Conservation (phyloP, 2,797 vertebrate species). For the Pachyuromys duprasi region DNA sequence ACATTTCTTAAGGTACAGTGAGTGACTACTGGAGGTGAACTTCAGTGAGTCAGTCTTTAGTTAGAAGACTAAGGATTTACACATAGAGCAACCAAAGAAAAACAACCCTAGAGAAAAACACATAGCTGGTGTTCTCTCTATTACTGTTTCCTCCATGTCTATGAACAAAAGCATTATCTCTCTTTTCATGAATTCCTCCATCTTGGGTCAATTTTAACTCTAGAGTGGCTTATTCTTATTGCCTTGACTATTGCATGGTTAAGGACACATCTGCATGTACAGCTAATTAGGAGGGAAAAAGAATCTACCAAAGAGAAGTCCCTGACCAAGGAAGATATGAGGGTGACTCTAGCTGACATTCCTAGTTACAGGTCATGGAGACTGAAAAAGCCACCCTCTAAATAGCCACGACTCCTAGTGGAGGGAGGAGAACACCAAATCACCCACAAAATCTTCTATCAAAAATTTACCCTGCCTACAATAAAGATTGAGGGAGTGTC, state of each 20-base stretch:
- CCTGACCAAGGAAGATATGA: too few species aligned
- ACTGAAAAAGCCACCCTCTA: too few species aligned
- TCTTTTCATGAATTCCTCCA: background rate
- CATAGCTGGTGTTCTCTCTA: background rate
- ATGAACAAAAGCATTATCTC: background rate
- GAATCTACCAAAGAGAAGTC: background rate
- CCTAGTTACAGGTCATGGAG: too few species aligned
- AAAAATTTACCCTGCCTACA: too few species aligned
- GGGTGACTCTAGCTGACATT: too few species aligned
- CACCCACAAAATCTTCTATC: too few species aligned
- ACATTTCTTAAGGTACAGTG: background rate
- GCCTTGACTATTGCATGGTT: background rate
- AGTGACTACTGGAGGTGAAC: background rate
- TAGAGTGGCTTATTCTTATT: background rate
- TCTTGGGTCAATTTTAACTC: background rate
- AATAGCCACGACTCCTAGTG: too few species aligned
- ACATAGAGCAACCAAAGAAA: background rate
- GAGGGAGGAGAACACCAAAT: too few species aligned
- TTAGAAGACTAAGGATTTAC: constrained; percentile 33
- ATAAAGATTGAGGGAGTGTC: too few species aligned
- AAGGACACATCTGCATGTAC: background rate
- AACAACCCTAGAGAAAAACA: background rate
- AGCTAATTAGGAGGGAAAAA: background rate
- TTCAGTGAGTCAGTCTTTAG: background rate
- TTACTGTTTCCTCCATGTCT: background rate